Base-by-base conservation (phyloP, 2,797 vertebrate genomes). In the Smutsia gigantea region DNA sequence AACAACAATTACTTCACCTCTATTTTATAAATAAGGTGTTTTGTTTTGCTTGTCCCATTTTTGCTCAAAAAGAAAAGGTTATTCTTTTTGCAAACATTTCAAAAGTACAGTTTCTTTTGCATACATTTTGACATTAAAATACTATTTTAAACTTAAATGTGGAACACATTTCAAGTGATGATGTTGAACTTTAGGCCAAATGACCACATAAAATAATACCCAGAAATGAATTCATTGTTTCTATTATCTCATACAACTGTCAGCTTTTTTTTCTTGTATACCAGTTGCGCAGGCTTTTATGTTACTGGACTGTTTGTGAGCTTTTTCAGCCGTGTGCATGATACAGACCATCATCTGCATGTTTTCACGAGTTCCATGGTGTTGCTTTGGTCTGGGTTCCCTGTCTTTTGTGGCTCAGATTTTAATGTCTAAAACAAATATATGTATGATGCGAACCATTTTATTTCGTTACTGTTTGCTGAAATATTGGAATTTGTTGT, bases 401-500 rank as follows among this genome's bases (percentile, higher is more conserved):
- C 13, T 79, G 17, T 71, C 8, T 93, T 81, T 86, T 88, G 74
- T 77, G 75, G n/a, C 25, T 83, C 37, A 66, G 61, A 77, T 51
- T 93, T 94, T 79, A 77, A 90, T 39, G 77, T 5, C 75, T 75
- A 46, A 81, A 94, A 82, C 27, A 77, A 64, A 82, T 53, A 57
- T 63, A 37, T 49, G 51, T 64, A 34, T 71, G 15, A 87, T 74
- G 64, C 10, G 25, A 77, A 71, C 69, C 92, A 85, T 25, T 93
- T 89, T 71, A n/a, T 63, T 69, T 87, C 63, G 31, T 84, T 86
- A 86, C 51, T 57, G 53, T 55, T 85, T 92, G 59, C 57, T 86
- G 37, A 86, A 93, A 92, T 93, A 82, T 39, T 78, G 69, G 53
- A 39, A 81, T 94, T 68, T 79, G 18, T 82, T 87, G 5, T 75